A percentile compares a stretch with the other conserved stretches of the same genome.
Conservation (phyloP, 2,888 invertebrate species). For the Cerceris ruficornis region DNA sequence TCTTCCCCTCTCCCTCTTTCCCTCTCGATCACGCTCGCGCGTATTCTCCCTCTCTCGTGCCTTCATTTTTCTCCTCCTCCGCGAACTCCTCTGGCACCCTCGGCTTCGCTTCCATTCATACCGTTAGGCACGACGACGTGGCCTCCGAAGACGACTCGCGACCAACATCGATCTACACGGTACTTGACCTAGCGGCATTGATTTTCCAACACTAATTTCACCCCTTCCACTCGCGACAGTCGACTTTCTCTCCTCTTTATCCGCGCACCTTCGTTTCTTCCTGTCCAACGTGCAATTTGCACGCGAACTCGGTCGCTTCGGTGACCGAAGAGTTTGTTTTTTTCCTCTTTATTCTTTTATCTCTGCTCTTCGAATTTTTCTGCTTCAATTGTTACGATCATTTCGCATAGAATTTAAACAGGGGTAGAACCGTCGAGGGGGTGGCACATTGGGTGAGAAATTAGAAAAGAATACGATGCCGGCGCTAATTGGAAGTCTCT, state of each 20-base stretch:
- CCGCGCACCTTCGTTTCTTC: background rate
- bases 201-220: constrained; percentile 34
- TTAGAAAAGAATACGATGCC: no score
- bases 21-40: background rate
- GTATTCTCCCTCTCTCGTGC: no score
- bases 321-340: no score
- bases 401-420: no score
- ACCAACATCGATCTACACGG: constrained; percentile 4
- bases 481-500: no score
- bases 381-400: no score
- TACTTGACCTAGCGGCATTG: constrained; percentile 28
- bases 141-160: background rate
- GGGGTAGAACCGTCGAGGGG: no score
- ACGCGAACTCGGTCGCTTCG: no score
- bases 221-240: background rate
- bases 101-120: constrained; percentile 41
- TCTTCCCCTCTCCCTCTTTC: background rate
- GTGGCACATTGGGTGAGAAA: no score
- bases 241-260: background rate
- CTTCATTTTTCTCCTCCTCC: background rate
- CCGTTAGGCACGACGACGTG: constrained; percentile 15
- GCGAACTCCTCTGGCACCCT: background rate
- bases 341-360: background rate
- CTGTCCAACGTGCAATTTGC: no score
- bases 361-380: no score